Base-by-base conservation (phyloP, 2,113 vertebrate species). In the Vimba vimba region DNA sequence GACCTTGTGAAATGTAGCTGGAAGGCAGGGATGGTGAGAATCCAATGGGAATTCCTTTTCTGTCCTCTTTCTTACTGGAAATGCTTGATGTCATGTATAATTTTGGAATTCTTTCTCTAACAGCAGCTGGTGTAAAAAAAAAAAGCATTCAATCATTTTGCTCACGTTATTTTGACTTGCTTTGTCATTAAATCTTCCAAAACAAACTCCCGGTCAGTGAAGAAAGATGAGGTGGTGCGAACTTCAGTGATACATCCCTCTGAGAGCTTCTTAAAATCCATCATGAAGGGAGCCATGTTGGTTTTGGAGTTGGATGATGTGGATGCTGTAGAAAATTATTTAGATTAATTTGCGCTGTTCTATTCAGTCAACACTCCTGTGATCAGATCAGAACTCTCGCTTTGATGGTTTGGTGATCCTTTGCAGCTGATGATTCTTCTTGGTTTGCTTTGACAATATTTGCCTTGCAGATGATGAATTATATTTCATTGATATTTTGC, bases 1-100 rank as follows among this genome's bases (percentile, higher is more conserved):
- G 83, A 79, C 33, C 79, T 87, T 4, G 21, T 85, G 83, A 89
- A 85, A 79, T 85, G 66, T 85, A 69, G 77, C 88, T 86, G 0
- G 13, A 4, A 62, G 85, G 85, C 66, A 83, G 75, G 59, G 78
- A 77, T 66, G 45, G 13, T 1, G 4, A 73, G 66, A 55, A 85
- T 85, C 55, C 85, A 85, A 15, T 33, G 43, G 79, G 87, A 86
- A 88, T 86, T 85, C 85, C 73, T 81, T 45, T 62, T 21, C 21
- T 84, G 12, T 66, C 69, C 50, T 88, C n/a, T 62, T n/a, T 81
- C 77, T 79, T 85, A 80, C 76, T 79, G 76, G n/a, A 79, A 64
- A 73, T 27, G 68, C 50, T 71, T 83, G 69, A 87, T 75, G 82
- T 84, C 69, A 71, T 73, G n/a, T 81, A 69, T 80, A 83, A 89